phyloP scores from a whole-genome alignment of 2,113 vertebrate species.

The Hylia prasina region DNA sequence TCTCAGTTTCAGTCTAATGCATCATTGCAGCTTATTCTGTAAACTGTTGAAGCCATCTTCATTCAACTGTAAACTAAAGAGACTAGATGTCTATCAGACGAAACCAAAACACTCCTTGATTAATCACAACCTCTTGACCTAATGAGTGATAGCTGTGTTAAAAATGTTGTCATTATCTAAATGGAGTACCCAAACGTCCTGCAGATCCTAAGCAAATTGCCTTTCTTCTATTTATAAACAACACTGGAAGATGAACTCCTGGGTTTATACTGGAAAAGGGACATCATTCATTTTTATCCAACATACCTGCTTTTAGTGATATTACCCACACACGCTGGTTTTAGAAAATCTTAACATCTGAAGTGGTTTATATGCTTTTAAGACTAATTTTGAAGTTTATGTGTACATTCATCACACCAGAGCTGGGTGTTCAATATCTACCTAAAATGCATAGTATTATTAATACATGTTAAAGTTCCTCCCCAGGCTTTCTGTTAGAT shows the following conservation, averaged over 20 bases:
- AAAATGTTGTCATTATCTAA: slow-evolving; percentile 84
- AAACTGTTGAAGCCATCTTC: slow-evolving; percentile 85
- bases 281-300: slow-evolving; percentile 81
- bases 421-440: slow-evolving; percentile 39
- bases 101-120: slow-evolving; percentile 94
- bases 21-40: slow-evolving; percentile 75
- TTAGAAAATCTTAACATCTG: slow-evolving; percentile 78
- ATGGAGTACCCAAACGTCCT: slow-evolving; percentile 72
- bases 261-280: slow-evolving; percentile 76
- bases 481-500: slow-evolving; percentile 15
- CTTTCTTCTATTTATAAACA: slow-evolving; percentile 81
- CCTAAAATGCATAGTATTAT: slow-evolving; percentile 32
- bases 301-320: slow-evolving; percentile 83
- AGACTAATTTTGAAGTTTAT: slow-evolving; percentile 78
- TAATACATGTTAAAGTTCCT: slow-evolving; percentile 36
- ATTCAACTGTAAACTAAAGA: slow-evolving; percentile 83
- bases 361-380: slow-evolving; percentile 84
- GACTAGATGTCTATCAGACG: slow-evolving; percentile 84
- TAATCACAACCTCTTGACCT: slow-evolving; percentile 86
- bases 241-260: slow-evolving; percentile 75
- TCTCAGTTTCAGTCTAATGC: slow-evolving; percentile 77
- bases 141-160: slow-evolving; percentile 80
- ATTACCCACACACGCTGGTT: slow-evolving; percentile 73
- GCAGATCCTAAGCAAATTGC: slow-evolving; percentile 72
- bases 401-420: slow-evolving; percentile 73